Base-by-base conservation (phyloP, 2,888 invertebrate species). In the Dascillus cervinus region DNA sequence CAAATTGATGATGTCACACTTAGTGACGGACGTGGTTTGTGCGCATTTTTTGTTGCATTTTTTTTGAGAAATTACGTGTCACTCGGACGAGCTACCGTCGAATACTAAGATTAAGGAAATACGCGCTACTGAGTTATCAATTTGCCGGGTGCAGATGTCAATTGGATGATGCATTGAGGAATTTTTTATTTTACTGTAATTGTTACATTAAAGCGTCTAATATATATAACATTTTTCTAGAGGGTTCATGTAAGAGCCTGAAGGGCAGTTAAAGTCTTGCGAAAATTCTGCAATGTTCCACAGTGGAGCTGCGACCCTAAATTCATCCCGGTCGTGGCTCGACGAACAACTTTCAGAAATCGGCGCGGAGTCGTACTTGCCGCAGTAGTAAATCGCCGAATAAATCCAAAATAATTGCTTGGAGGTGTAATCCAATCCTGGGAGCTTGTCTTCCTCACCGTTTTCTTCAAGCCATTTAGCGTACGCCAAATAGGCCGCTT, bases 401-500 rank as follows among this genome's bases (percentile, higher is more conserved):
- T 35, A 27, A 5, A 43, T 52, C 70, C 70, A 71, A 44, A 70
- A 70, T 27, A 71, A 39, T 49, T 70, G 70, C 61, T 71, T 70
- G 0, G 80, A 77, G 1, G 73, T 69, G 49, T 72, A 82, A 26
- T 76, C 68, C 1, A 88, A 65, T 1, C 84, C 86, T 0, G 87
- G 86, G 6, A 88, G 66, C 17, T 69, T 68, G 0, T 65, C 60
- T 49, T 86, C 86, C 1, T 66, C 64, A 0, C 77, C 75, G 53
- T 84, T 72, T 4, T 75, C 66, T 4, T 69, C 62, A 0, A 71
- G 73, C 83, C 83, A 87, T 3, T 73, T 71, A 27, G 75, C 70
- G 59, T 89, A 88, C 0, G 87, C 89, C 43, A 74, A 70, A 60
- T 90, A 92, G 0, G 91, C 86, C 52, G 85, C 80, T 55, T 88